phyloP scores from a whole-genome alignment of 2,888 invertebrate genomes.

The Glaucopsyche alexis region DNA sequence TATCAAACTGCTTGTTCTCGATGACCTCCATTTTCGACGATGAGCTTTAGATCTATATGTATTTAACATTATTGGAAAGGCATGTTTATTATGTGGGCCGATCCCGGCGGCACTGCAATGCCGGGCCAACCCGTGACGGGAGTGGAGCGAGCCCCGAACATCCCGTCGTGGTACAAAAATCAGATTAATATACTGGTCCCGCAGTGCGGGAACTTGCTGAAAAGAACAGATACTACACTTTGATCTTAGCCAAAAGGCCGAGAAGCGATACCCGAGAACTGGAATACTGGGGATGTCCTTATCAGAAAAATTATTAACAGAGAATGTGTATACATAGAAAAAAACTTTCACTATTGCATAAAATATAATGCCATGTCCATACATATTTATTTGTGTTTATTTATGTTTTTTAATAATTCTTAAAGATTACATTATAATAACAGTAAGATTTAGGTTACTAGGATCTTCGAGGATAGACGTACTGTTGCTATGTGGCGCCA shows the following conservation, averaged over 20 bases:
- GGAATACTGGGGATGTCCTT: constrained; percentile 1
- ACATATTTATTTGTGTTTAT: no score
- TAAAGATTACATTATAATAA: no score
- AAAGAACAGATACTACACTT: constrained; percentile 41
- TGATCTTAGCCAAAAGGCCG: constrained; percentile 42
- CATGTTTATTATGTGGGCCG: constrained; percentile 36
- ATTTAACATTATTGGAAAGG: no score
- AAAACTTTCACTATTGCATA: no score
- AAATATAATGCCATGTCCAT: no score
- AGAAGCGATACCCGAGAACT: constrained; percentile 33
- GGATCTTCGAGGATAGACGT: no score
- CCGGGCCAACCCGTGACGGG: constrained; percentile 46
- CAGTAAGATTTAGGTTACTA: no score
- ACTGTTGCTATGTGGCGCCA: not conserved
- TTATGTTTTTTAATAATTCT: no score
- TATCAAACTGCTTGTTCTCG: no score
- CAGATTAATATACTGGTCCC: constrained; percentile 47
- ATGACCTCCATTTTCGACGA: no score
- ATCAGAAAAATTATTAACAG: constrained; percentile 24
- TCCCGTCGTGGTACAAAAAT: constrained; percentile 45
- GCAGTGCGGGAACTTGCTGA: constrained; percentile 44
- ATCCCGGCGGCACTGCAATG: constrained; percentile 47
- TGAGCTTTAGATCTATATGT: no score
- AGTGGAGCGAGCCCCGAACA: constrained; percentile 46
- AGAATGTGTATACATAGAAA: not conserved